Base-by-base conservation (phyloP, 2,888 invertebrate genomes). In the Pyrgus malvae region DNA sequence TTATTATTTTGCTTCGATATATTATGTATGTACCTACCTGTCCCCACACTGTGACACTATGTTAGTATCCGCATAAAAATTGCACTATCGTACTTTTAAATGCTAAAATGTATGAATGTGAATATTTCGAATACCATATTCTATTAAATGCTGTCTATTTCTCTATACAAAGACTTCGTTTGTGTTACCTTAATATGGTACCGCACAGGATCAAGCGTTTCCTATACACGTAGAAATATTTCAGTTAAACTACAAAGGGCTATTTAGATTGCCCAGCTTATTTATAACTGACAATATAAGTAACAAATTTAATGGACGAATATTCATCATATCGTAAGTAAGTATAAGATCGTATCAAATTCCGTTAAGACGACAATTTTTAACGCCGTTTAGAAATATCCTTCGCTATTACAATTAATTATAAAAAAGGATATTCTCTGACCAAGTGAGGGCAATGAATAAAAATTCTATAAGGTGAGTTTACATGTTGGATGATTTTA, bases 361-460 rank as follows among this genome's bases (percentile, higher is more conserved):
- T 45, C 51, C 37, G 41, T 17, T 50, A 56, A 35, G 14, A 2
- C 8, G 48, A 49, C 40, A 33, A 16, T 35, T 49, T 45, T 55
- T 44, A 42, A 54, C 38, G 38, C 21, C 29, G 54, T 31, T 50
- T 56, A 38, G 11, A 25, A 12, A 35, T 40, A 35, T 40, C 38
- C 23, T 27, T 19, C 25, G 3, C 19, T 40, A 49, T 25, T 27
- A 45, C 40, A 46, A 50, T 41, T 40, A 45, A 56, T 56, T 40
- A 44, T 41, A 62, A 49, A 62, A 56, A 56, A 35, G 44, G 17
- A 55, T 44, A 12, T 25, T 5, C n/a, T 38, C 44, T 57, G 58
- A 58, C 57, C 58, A 60, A 62, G 49, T 58, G 56, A 57, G 55
- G 53, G 40, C 11, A 44, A 25, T 37, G 31, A 35, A 44, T 50